Conservation (phyloP, 2,888 invertebrate genomes). For the Lottia scabra region DNA sequence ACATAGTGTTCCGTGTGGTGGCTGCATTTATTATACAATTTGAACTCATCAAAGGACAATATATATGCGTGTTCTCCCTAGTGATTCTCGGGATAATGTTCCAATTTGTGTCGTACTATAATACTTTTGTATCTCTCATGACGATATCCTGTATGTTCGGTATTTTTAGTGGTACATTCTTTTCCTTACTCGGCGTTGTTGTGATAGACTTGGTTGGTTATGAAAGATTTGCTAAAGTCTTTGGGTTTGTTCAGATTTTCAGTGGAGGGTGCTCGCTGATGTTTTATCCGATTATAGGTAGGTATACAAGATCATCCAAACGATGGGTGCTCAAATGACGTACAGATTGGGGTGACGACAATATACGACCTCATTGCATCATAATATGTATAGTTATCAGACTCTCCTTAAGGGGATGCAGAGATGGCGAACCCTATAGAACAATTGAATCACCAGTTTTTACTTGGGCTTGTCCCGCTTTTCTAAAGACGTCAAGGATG, state of each 20-base stretch:
- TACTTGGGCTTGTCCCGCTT: no score
- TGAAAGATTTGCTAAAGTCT: conserved; percentile 12
- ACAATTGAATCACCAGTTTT: no score
- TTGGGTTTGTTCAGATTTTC: conserved; percentile 18
- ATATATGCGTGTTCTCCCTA: conserved; percentile 4
- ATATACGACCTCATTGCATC: no score
- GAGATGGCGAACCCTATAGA: no score
- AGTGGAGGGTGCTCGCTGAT: background rate
- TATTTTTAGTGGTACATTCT: conserved; percentile 10
- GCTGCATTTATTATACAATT: conserved; percentile 17
- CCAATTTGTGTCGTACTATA: conserved; percentile 3
- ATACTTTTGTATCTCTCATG: conserved; percentile 2
- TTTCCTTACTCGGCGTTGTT: conserved; percentile 14
- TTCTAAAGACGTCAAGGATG: no score
- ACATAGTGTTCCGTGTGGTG: conserved; percentile 13
- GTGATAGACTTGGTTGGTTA: conserved; percentile 16
- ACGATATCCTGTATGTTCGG: conserved; percentile 4
- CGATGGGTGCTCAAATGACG: no score
- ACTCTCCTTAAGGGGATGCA: no score
- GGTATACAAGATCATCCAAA: background rate
- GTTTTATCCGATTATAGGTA: conserved; percentile 14
- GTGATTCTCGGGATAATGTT: conserved; percentile 9
- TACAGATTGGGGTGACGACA: no score
- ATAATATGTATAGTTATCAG: background rate
- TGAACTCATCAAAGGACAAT: conserved; percentile 11